Base-by-base conservation (phyloP, 2,797 vertebrate species). In the Oceanodroma leucorhoa region DNA sequence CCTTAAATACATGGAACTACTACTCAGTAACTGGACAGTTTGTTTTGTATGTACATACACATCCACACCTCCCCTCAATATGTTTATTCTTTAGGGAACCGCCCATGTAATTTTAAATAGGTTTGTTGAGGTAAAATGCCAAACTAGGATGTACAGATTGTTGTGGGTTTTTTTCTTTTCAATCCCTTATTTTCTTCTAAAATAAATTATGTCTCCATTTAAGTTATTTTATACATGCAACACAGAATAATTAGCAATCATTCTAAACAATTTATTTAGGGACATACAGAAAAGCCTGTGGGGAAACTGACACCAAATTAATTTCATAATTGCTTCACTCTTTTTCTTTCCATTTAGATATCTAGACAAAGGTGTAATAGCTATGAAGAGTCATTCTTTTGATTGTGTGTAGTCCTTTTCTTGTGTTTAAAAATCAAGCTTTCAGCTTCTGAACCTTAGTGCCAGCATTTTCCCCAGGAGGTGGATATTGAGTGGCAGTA, bases 101-200 rank as follows among this genome's bases (percentile, higher is more conserved):
- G 2, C 45, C 5, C 2, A 3, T 23, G 3, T 23, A 38, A 53
- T 57, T 86, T 53, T n/a, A 72, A 70, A 70, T 5, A 53, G 4
- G 6, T 32, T 40, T 38, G 12, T 18, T 71, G 29, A 77, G 16
- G 19, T 48, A 50, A 89, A 83, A 83, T 26, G 34, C 2, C 12
- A 20, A 43, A 17, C 34, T 46, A 54, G 5, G 2, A 29, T 30
- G 1, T 2, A 26, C 14, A 48, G 32, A 30, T 46, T 32, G 10
- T 23, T 41, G 13, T 2, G 0, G 0, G 7, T 1, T 14, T 10
- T 11, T 50, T 84, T 23, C 10, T 14, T 67, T 67, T 36, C 10
- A 53, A 53, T 34, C 2, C 3, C 3, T 61, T 65, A 5, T 48
- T 86, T 69, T 65, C 14, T 36, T 53, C 17, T 38, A 53, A 55